Evolutionary conservation across 2,113 vertebrate genomes (phyloP).

Genomic region (Callithrix jacchus): DNA sequence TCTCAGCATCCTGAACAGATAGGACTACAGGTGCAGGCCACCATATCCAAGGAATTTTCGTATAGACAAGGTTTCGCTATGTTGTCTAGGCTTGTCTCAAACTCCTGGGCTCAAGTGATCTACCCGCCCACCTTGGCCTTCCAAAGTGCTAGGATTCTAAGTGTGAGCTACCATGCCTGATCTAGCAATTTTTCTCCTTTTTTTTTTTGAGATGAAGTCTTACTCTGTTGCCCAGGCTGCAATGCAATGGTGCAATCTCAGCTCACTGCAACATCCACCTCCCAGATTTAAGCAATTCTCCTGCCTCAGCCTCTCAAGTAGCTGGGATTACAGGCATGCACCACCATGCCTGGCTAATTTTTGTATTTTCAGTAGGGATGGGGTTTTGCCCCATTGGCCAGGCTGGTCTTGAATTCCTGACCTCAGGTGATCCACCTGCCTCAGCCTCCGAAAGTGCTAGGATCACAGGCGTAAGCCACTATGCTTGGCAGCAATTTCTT

Average conservation of each 20-base stretch:
- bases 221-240: not conserved
- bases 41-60: no score
- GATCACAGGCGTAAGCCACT: not conserved
- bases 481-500: no score
- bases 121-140: no score
- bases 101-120: no score
- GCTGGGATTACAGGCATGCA: no score
- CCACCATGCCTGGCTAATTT: no score
- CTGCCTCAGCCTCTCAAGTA: not conserved
- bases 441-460: not conserved
- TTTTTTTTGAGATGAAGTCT: not conserved
- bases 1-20: no score
- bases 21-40: no score
- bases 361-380: not conserved
- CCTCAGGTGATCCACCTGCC: not conserved
- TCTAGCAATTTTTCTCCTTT: not conserved
- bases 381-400: not conserved
- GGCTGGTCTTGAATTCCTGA: not conserved
- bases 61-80: no score
- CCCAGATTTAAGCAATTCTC: not conserved
- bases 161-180: no score
- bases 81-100: no score
- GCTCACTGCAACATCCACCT: not conserved
- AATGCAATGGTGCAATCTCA: not conserved
- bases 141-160: no score